Conservation (phyloP, 2,888 invertebrate species). For the Emmelina monodactyla region DNA sequence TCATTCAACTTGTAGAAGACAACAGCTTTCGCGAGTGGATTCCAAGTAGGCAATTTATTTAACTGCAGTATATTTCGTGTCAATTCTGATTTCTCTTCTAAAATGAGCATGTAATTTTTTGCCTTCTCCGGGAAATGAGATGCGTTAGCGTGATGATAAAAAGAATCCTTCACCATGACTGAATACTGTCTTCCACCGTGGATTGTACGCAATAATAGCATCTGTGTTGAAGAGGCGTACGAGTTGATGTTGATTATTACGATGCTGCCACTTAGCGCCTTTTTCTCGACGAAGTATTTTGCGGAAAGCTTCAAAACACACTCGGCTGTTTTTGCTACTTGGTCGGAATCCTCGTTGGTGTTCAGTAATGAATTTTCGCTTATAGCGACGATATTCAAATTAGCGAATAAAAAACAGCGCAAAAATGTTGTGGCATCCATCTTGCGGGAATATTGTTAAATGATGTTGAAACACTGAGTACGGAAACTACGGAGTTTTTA, state of each 20-base stretch:
- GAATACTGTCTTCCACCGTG: slow-evolving; percentile 54
- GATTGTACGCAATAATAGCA: slow-evolving; percentile 45
- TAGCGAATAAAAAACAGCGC: slow-evolving; percentile 21
- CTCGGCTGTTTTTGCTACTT: slow-evolving; percentile 48
- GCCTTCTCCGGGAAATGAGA: slow-evolving; percentile 63
- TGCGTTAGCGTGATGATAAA: slow-evolving; percentile 53
- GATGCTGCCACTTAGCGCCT: slow-evolving; percentile 56
- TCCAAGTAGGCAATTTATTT: slow-evolving; percentile 57
- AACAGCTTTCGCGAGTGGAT: slow-evolving; percentile 56
- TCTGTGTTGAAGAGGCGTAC: slow-evolving; percentile 42
- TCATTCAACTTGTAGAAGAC: slow-evolving; percentile 42
- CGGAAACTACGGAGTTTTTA: too few relatives aligned
- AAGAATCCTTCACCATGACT: slow-evolving; percentile 61
- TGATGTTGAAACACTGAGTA: too few relatives aligned
- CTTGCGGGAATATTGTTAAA: slow-evolving; percentile 9
- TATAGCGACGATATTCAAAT: slow-evolving; percentile 24
- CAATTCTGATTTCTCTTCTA: slow-evolving; percentile 53
- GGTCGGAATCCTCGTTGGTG: slow-evolving; percentile 37
- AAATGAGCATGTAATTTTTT: slow-evolving; percentile 62
- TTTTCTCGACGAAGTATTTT: slow-evolving; percentile 60
- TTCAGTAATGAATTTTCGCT: slow-evolving; percentile 40
- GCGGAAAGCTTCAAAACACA: slow-evolving; percentile 60
- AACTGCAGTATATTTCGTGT: slow-evolving; percentile 51
- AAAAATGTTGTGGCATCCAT: slow-evolving; percentile 21
- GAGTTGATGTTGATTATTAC: slow-evolving; percentile 60